phyloP scores from a whole-genome alignment of 2,888 invertebrate genomes.

The Sminthurides aquaticus region DNA sequence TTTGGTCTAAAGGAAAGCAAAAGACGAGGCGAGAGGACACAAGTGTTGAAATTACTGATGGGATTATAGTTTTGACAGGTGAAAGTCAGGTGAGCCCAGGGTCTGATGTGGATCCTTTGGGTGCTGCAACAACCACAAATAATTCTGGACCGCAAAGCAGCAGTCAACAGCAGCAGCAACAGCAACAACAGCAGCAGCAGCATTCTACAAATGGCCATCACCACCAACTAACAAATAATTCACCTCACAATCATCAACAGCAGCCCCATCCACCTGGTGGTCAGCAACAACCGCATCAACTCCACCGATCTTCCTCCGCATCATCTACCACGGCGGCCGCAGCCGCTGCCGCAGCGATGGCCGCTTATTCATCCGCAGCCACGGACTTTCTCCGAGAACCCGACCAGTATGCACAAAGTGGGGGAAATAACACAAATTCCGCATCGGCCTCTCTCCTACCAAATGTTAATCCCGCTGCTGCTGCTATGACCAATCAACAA shows the following conservation, averaged over 20 bases:
- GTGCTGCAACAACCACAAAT: slow-evolving; percentile 26
- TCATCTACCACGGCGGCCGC: slow-evolving; percentile 46
- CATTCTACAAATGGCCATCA: slow-evolving; percentile 13
- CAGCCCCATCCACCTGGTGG: slow-evolving; percentile 17
- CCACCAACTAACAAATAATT: slow-evolving; percentile 1
- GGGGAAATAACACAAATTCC: slow-evolving; percentile 17
- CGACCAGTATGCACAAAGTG: slow-evolving; percentile 27
- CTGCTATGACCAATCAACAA: neutral
- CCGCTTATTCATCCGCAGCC: slow-evolving; percentile 63
- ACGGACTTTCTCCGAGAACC: slow-evolving; percentile 49
- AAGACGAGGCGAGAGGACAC: neutral
- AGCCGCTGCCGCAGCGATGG: slow-evolving; percentile 59
- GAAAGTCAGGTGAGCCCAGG: slow-evolving; percentile 42
- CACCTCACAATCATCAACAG: slow-evolving; percentile 14
- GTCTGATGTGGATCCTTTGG: slow-evolving; percentile 41
- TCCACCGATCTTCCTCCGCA: slow-evolving; percentile 23
- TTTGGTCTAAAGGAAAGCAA: too few relatives aligned
- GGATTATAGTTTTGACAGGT: slow-evolving; percentile 35
- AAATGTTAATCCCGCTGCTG: neutral
- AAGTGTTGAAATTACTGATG: slow-evolving; percentile 1
- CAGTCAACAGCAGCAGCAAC: slow-evolving; percentile 22
- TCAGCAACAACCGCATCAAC: slow-evolving; percentile 10
- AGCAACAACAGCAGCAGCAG: neutral
- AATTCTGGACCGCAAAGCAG: neutral
- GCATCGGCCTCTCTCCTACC: slow-evolving; percentile 1